Evolutionary conservation across 2,797 vertebrate species (phyloP), one percentile per base, ranked within the genome.

Genomic region (Labroides dimidiatus): DNA sequence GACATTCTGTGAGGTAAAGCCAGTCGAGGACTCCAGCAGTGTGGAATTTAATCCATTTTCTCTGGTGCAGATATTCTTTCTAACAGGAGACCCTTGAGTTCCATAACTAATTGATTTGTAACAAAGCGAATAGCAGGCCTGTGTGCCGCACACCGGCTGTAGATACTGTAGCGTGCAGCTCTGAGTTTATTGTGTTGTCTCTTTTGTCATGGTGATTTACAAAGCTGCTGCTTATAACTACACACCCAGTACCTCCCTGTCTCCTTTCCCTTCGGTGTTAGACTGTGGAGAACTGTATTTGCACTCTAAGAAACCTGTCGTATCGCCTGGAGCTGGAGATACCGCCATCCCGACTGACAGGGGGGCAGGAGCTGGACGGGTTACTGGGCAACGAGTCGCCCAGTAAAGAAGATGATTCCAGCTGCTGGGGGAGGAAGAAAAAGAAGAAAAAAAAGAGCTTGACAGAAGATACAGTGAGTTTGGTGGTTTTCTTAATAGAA

Each of bases 241-340:
- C 67, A 39, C 59, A 17, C 20, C 20, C 58, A 10, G 51, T 52
- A 19, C 42, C 33, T 10, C 10, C 30, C 24, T 37, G 27, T 78
- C 63, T 77, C 30, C 16, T n/a, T 71, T 58, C 61, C 14, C 52
- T 21, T 36, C 17, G 23, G 43, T 58, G 68, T 53, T 90, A 99
- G 98, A 98, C 97, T n/a, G 98, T 99, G 90, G 98, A 99, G 92
- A 99, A 99, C 77, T 99, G 97, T 19, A 96, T 99, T 89, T 99
- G 98, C 86, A 99, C 97, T 69, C 92, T 99, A 77, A 95, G 98
- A 87, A 99, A 99, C 91, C 93, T 99, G 64, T 99, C 98, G 0
- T 99, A 98, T 85, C 96, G 97, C 8, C 89, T 99, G 82, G 98
- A 99, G 80, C 92, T 98, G 88, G 98, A 99, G 90, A 94, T 99